A percentile compares a stretch with the other conserved stretches of the same genome.
These are phyloP conservation scores for Punctoribates punctum DNA, from an alignment of 2,888 invertebrate species.

Conservation along the genomic window DNA sequence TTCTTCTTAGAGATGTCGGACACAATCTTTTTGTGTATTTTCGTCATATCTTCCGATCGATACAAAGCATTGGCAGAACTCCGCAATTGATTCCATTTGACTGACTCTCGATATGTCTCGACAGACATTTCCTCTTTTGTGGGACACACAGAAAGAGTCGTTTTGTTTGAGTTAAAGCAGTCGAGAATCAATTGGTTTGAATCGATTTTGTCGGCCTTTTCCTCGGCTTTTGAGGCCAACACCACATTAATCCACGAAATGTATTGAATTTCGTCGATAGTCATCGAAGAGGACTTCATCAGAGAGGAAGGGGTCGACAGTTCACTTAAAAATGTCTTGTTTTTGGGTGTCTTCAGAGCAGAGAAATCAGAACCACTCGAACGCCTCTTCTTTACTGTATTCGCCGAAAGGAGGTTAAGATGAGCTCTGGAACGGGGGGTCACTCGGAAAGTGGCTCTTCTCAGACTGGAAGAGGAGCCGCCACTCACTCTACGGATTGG, in stretches of 20 bases:
- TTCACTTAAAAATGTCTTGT: background rate
- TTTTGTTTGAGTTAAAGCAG: conserved; percentile 17
- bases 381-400: background rate
- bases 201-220: background rate
- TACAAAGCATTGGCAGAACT: conserved; percentile 61
- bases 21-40: conserved; percentile 66
- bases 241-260: conserved; percentile 21
- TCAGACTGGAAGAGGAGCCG: background rate
- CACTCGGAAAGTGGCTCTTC: conserved; percentile 27
- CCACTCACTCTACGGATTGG: background rate
- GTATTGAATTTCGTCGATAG: conserved; percentile 5
- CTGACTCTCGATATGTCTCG: conserved; percentile 52
- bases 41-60: conserved; percentile 61
- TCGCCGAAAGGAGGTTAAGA: background rate
- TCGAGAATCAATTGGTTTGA: conserved; percentile 19
- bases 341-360: background rate
- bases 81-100: conserved; percentile 52
- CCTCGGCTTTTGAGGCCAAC: conserved; percentile 14
- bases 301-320: background rate
- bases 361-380: background rate
- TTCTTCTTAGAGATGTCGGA: conserved; percentile 69
- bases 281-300: background rate
- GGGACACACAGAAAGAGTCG: conserved; percentile 46
- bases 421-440: background rate
- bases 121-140: conserved; percentile 54